Percentiles rank a stretch among this genome's conserved stretches.
phyloP scores from a whole-genome alignment of 2,797 vertebrate genomes.

The Alexandromys oeconomus region DNA sequence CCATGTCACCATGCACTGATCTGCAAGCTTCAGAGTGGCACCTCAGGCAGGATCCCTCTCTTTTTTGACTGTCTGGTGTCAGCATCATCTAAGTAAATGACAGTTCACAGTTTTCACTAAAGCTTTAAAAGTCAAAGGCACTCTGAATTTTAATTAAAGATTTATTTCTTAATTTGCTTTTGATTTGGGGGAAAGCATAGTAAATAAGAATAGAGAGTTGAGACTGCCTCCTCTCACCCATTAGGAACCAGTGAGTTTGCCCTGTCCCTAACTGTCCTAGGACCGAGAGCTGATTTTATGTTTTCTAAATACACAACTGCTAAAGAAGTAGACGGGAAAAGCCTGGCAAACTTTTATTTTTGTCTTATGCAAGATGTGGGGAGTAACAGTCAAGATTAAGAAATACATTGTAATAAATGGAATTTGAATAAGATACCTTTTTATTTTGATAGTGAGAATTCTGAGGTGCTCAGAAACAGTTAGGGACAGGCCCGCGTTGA shows the following conservation, averaged over 20 bases:
- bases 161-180: background rate
- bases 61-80: background rate
- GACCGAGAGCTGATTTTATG: rapidly evolving
- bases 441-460: background rate
- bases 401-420: background rate
- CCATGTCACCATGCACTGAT: background rate
- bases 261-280: background rate
- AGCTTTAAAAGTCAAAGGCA: background rate
- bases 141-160: background rate
- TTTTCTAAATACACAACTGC: background rate
- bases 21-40: background rate
- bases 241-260: rapidly evolving
- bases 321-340: background rate
- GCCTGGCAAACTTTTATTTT: background rate
- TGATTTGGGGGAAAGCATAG: background rate
- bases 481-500: background rate
- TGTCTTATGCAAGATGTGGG: background rate
- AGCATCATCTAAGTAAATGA: background rate
- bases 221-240: background rate
- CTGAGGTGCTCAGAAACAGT: background rate
- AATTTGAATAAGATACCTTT: background rate
- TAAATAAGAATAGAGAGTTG: background rate
- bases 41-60: background rate
- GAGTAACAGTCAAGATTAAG: background rate
- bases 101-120: background rate